A percentile compares a stretch with the other conserved stretches of the same genome.
Evolutionary conservation across 1,140 invertebrate species (phyloP).

Genomic region (Odontomachus brunneus): DNA sequence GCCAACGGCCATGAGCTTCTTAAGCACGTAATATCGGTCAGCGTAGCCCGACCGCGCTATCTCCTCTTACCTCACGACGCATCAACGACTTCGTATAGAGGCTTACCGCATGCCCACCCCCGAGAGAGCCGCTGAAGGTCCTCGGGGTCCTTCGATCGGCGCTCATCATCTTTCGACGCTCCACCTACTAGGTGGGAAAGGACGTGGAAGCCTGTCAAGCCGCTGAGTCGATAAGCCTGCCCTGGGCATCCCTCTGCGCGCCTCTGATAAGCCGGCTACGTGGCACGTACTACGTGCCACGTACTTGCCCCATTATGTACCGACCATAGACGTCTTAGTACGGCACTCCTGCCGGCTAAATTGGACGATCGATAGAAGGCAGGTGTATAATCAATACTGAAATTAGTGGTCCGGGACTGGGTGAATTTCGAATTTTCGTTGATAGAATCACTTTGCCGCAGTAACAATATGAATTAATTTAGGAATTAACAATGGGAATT

Average conservation of each 20-base stretch:
- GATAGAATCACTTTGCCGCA: not conserved
- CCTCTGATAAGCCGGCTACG: conserved; percentile 74
- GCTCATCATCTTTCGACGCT: conserved; percentile 60
- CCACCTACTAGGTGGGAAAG: conserved; percentile 42
- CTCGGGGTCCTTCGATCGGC: conserved; percentile 57
- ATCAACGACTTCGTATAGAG: conserved; percentile 52
- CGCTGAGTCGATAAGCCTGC: conserved; percentile 76
- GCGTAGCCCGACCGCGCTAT: conserved; percentile 18
- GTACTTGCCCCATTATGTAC: conserved; percentile 66
- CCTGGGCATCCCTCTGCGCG: conserved; percentile 71
- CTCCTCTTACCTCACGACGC: conserved; percentile 34
- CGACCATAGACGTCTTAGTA: conserved; percentile 47
- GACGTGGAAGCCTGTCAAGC: conserved; percentile 66
- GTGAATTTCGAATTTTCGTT: conserved; percentile 11
- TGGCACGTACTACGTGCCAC: conserved; percentile 50
- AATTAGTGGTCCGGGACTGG: conserved; percentile 23
- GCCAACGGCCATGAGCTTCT: conserved; percentile 43
- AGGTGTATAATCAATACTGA: conserved; percentile 31
- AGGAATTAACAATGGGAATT: not conserved
- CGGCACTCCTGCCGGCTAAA: conserved; percentile 23
- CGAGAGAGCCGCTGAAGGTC: conserved; percentile 30
- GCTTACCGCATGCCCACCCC: not conserved
- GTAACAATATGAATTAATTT: not conserved
- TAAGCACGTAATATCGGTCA: conserved; percentile 64
- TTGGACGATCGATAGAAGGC: conserved; percentile 39